Percentiles rank a stretch among this genome's conserved stretches.
phyloP scores from a whole-genome alignment of 2,113 vertebrate genomes.

The Elephantulus edwardii region DNA sequence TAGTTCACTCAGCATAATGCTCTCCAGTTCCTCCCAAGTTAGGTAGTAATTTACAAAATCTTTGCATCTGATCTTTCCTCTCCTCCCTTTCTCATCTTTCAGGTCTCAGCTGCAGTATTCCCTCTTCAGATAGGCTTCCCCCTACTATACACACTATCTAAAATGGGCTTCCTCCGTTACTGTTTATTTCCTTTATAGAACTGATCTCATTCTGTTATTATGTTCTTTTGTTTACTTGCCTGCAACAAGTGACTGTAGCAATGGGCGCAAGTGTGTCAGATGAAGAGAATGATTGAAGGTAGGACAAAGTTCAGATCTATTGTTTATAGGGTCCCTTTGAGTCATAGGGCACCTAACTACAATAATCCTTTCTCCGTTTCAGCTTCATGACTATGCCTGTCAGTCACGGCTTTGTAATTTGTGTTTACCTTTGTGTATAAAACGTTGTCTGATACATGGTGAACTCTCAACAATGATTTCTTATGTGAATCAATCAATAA shows the following conservation, averaged over 20 bases:
- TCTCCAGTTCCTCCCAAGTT: no score
- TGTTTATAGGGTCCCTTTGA: no score
- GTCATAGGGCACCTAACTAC: no score
- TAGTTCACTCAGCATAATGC: no score
- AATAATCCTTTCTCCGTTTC: not conserved
- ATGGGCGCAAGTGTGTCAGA: no score
- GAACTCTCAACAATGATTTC: not conserved
- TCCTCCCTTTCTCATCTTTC: not conserved
- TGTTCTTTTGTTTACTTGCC: not conserved
- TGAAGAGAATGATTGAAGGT: no score
- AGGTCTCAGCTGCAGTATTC: conserved; percentile 37
- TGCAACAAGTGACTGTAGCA: no score
- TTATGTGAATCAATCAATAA: conserved; percentile 9
- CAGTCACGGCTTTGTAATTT: no score
- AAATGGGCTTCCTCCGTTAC: not conserved
- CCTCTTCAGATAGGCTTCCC: not conserved
- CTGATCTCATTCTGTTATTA: not conserved
- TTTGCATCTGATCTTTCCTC: not conserved
- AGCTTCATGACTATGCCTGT: no score
- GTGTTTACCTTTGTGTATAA: not conserved
- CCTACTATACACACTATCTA: not conserved
- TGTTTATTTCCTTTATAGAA: conserved; percentile 19
- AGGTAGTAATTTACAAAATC: no score
- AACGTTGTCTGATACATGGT: not conserved
- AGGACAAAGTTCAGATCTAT: no score